These are phyloP conservation scores for Phorcus lineatus DNA, from an alignment of 2,888 invertebrate genomes.

Conservation along the genomic window DNA sequence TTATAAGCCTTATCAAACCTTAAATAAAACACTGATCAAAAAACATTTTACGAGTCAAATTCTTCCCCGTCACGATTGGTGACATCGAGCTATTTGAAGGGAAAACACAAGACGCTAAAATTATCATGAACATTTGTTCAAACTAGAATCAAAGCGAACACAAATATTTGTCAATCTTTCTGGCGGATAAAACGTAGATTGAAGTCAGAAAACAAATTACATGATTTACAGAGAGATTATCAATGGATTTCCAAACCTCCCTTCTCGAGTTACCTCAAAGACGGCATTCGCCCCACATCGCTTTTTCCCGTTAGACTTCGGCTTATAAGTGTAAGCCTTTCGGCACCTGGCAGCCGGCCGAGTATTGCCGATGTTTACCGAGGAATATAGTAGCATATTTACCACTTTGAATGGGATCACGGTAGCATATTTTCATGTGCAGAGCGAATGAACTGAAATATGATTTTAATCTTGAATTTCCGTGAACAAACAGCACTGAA, in stretches of 20 bases:
- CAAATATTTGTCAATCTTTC: not conserved
- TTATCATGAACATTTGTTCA: not conserved
- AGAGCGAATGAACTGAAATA: not conserved
- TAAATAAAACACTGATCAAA: too few species aligned
- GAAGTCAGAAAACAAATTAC: not conserved
- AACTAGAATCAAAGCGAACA: not conserved
- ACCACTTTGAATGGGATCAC: not conserved
- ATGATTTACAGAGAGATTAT: not conserved
- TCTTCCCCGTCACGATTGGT: too few species aligned
- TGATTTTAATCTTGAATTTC: not conserved
- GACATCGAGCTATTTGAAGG: too few species aligned
- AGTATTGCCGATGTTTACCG: not conserved
- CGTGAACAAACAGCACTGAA: too few species aligned
- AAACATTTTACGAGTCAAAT: too few species aligned
- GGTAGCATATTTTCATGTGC: constrained; percentile 7
- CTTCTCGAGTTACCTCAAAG: not conserved
- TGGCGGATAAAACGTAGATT: not conserved
- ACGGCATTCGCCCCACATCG: not conserved
- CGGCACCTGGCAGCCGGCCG: constrained; percentile 8
- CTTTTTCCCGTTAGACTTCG: not conserved
- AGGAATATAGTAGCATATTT: not conserved
- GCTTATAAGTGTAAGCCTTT: not conserved
- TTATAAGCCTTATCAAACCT: too few species aligned
- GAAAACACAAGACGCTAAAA: too few species aligned
- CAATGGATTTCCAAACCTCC: not conserved